Evolutionary conservation across 2,888 invertebrate species (phyloP).

Genomic region (Drosophila vallismaia): DNA sequence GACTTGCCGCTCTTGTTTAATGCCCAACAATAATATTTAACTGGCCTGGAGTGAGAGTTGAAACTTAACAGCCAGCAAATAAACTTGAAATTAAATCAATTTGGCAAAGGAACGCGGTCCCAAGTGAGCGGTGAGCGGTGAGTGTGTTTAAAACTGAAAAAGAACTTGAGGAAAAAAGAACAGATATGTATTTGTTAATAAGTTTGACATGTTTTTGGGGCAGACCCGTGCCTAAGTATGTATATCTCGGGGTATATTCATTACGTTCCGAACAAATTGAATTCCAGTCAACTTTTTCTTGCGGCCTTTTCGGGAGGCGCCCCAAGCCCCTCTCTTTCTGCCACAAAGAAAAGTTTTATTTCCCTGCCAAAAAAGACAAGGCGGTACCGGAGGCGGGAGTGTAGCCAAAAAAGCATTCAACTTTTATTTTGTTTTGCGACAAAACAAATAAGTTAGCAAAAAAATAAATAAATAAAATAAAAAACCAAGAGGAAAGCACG

Average conservation of each 20-base stretch:
- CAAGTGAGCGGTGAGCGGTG: slow-evolving; percentile 7
- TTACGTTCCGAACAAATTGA: slow-evolving; percentile 62
- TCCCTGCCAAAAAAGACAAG: slow-evolving; percentile 38
- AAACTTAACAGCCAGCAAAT: slow-evolving; percentile 37
- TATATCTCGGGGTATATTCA: slow-evolving; percentile 38
- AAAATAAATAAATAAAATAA: slow-evolving; percentile 18
- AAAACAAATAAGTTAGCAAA: slow-evolving; percentile 54
- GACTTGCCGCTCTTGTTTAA: slow-evolving; percentile 3
- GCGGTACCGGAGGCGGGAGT: slow-evolving; percentile 1
- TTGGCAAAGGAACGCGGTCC: slow-evolving; percentile 44
- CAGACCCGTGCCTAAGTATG: slow-evolving; percentile 10
- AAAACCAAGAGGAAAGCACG: slow-evolving; percentile 12
- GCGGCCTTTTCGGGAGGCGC: slow-evolving; percentile 29
- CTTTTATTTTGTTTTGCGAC: slow-evolving; percentile 45
- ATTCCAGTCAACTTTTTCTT: slow-evolving; percentile 65
- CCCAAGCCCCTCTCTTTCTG: slow-evolving; percentile 3
- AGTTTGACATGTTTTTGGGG: slow-evolving; percentile 50
- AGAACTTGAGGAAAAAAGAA: slow-evolving; percentile 10
- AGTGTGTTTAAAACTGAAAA: slow-evolving; percentile 18
- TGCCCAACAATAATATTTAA: slow-evolving; percentile 33
- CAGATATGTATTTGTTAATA: slow-evolving; percentile 55
- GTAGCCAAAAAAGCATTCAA: slow-evolving; percentile 50
- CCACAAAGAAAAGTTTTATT: slow-evolving; percentile 53
- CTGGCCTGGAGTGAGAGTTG: slow-evolving; percentile 36
- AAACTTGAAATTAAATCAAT: slow-evolving; percentile 47